phyloP scores from a whole-genome alignment of 2,888 invertebrate species.

The Rhagonycha lutea region DNA sequence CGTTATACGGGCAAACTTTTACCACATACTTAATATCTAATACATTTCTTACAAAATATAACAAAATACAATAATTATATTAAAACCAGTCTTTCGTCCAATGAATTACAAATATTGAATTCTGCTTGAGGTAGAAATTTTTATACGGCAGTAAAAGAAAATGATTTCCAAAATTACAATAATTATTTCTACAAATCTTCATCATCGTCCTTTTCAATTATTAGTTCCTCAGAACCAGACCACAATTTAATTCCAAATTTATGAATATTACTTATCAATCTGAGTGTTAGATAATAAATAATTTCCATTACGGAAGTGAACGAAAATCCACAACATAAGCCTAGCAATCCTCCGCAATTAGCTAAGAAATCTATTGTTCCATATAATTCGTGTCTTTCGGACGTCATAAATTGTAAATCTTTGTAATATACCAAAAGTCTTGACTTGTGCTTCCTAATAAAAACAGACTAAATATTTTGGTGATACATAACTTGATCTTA shows the following conservation, averaged over 20 bases:
- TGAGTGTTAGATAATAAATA: conserved; percentile 62
- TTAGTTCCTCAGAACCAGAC: conserved; percentile 35
- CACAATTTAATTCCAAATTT: conserved; percentile 53
- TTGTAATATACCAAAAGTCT: conserved; percentile 69
- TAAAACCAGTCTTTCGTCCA: too few relatives aligned
- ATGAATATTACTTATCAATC: conserved; percentile 57
- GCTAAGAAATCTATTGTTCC: conserved; percentile 62
- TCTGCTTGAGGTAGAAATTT: too few relatives aligned
- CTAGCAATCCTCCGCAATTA: conserved; percentile 62
- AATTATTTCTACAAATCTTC: not conserved
- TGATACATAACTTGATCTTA: not conserved
- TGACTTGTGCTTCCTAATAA: conserved; percentile 52
- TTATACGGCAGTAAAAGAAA: too few relatives aligned
- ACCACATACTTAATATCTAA: too few relatives aligned
- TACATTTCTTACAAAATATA: too few relatives aligned
- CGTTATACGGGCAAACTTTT: too few relatives aligned
- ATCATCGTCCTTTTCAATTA: not conserved
- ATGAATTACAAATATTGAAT: too few relatives aligned
- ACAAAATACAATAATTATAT: too few relatives aligned
- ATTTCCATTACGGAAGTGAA: conserved; percentile 65
- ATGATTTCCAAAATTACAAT: too few relatives aligned
- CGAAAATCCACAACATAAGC: conserved; percentile 67
- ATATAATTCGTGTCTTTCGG: conserved; percentile 61
- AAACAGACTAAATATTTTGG: not conserved
- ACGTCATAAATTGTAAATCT: conserved; percentile 64